Base-by-base conservation (phyloP, 1,140 invertebrate species). In the Monochamus saltuarius region DNA sequence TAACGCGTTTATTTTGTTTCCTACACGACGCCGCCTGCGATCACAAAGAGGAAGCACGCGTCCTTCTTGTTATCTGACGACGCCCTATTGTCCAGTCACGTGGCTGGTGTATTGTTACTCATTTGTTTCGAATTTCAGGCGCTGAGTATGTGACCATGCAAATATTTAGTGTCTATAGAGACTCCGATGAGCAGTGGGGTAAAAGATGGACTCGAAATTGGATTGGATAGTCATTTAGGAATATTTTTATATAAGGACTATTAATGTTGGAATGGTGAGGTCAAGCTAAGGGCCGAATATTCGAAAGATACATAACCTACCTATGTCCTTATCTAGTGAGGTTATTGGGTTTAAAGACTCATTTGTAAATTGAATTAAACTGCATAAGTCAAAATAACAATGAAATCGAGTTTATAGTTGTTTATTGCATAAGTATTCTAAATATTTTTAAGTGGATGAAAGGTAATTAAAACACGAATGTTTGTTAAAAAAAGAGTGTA, bases 51-150 rank as follows among this genome's bases (percentile, higher is more conserved):
- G 51, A 34, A 53, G 51, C 51, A 53, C 51, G 51, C 37, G 51
- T 53, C 51, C 11, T 53, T 36, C 35, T 38, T 40, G 51, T 53
- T 53, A 53, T 53, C 36, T 42, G 40, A 53, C 51, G 51, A 39
- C 51, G 51, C 13, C 40, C 51, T n/a, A 53, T 53, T 53, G 51
- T 53, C 36, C 37, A 19, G 37, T 38, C 51, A 53, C 51, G 51
- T 38, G 51, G 51, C 51, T 53, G 51, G 51, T 53, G 51, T 53
- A 39, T 53, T 22, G 51, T 53, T 53, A 53, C 51, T 53, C 51
- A 53, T 53, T 53, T 53, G 51, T 53, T 53, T 53, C 51, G 51
- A 36, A 53, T 53, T 53, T 53, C 35, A 36, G 19, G 37, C 37
- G 9, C 36, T 39, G 40, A 39, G 40, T 46, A 19, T 53, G 51